phyloP scores from a whole-genome alignment of 2,113 vertebrate genomes.

The Ciconia boyciana region DNA sequence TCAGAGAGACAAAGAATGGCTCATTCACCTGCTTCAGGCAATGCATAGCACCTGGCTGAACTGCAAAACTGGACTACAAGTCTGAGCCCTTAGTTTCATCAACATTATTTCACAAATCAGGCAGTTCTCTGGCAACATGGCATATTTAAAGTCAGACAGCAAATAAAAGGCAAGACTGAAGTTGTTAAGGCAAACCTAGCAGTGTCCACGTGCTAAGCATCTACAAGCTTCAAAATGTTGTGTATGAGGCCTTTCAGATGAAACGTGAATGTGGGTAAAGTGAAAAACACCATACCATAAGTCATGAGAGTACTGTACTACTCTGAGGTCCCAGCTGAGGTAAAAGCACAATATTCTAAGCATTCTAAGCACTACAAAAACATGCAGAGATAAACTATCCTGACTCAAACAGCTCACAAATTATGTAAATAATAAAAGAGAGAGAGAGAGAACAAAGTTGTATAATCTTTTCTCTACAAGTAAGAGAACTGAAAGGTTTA shows the following conservation, averaged over 20 bases:
- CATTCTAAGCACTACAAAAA: background rate
- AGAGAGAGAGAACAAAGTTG: background rate
- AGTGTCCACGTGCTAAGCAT: background rate
- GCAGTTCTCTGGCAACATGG: background rate
- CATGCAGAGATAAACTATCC: background rate
- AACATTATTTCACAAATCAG: background rate
- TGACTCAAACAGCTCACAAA: background rate
- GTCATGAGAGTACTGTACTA: background rate
- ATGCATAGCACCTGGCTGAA: background rate
- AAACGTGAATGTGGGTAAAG: background rate
- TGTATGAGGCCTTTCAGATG: background rate
- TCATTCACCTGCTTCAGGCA: background rate
- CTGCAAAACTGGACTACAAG: background rate
- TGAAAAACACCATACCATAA: background rate
- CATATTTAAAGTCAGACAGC: background rate
- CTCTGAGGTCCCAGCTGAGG: background rate
- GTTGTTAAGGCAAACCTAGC: background rate
- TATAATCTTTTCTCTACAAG: background rate
- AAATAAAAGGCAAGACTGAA: background rate
- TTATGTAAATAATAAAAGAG: background rate
- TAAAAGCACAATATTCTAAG: background rate
- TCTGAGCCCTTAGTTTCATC: background rate
- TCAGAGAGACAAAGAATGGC: background rate
- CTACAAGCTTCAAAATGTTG: background rate
- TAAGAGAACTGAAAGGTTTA: background rate